Conservation (phyloP, 2,888 invertebrate species). For the Amaurobius ferox region DNA sequence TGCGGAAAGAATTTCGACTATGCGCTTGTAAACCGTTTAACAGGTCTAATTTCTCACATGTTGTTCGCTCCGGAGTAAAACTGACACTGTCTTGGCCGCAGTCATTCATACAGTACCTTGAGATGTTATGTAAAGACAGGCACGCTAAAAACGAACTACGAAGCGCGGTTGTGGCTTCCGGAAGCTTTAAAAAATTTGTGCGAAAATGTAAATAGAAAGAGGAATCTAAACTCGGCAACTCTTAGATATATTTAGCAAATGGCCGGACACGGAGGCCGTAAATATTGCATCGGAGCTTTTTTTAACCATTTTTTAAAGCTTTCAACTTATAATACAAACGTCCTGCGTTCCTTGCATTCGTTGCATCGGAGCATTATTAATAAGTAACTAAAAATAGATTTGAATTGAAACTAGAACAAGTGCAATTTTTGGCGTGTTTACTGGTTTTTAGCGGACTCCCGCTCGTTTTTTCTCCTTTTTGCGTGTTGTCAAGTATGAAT, state of each 20-base stretch:
- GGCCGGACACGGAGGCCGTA: conserved; percentile 25
- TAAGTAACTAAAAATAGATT: neutral
- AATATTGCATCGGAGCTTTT: conserved; percentile 32
- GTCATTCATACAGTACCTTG: conserved; percentile 4
- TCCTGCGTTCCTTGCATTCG: conserved; percentile 1
- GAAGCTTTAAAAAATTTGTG: conserved; percentile 29
- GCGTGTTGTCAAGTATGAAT: neutral
- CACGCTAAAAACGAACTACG: conserved; percentile 21
- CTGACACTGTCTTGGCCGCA: neutral
- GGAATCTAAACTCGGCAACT: conserved; percentile 30
- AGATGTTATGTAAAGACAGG: conserved; percentile 9
- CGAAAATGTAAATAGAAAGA: conserved; percentile 32
- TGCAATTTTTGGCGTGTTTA: neutral
- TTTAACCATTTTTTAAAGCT: conserved; percentile 8
- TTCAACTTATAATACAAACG: conserved; percentile 19
- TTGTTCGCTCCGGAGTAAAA: neutral
- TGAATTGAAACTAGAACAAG: conserved; percentile 1
- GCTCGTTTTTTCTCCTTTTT: neutral
- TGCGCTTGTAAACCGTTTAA: no score
- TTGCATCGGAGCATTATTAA: conserved; percentile 19
- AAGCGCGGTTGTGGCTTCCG: conserved; percentile 25
- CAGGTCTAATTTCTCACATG: neutral
- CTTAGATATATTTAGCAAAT: conserved; percentile 24
- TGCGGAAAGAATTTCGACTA: no score
- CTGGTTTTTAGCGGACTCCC: neutral